Evolutionary conservation across 2,113 vertebrate species (phyloP).

Genomic region (Caracal caracal): DNA sequence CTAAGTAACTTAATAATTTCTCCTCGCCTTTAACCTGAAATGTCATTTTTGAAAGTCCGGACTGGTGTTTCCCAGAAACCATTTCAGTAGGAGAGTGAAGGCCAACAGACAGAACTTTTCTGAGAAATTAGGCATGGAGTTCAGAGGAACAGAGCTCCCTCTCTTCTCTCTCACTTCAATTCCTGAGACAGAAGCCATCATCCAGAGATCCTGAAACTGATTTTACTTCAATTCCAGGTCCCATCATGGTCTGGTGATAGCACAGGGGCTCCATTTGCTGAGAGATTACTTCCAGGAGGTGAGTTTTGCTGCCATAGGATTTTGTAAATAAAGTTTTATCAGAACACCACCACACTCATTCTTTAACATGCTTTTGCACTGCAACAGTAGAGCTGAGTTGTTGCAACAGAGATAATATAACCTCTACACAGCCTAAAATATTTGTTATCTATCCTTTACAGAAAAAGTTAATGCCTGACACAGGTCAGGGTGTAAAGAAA

Average conservation of each 20-base stretch:
- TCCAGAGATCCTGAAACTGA: background rate
- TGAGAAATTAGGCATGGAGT: background rate
- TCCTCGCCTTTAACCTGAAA: background rate
- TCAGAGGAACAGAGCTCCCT: background rate
- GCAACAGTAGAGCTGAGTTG: background rate
- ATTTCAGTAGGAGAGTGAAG: background rate
- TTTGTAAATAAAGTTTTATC: background rate
- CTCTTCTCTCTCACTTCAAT: background rate
- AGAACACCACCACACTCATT: background rate
- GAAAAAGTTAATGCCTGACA: background rate
- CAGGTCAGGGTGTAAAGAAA: background rate
- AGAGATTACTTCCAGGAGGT: background rate
- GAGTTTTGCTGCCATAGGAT: background rate
- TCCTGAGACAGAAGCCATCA: background rate
- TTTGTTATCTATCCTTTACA: background rate
- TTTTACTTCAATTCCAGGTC: background rate
- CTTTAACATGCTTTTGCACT: background rate
- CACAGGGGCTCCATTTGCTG: background rate
- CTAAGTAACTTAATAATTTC: background rate
- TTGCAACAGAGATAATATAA: background rate
- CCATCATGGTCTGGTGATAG: background rate
- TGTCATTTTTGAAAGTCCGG: background rate
- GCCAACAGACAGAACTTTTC: background rate
- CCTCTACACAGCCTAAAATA: background rate
- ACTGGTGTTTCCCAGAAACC: background rate